Evolutionary conservation across 2,797 vertebrate species (phyloP), one percentile per base, ranked within the genome.

Genomic region (Enteromius thamalakanensis): DNA sequence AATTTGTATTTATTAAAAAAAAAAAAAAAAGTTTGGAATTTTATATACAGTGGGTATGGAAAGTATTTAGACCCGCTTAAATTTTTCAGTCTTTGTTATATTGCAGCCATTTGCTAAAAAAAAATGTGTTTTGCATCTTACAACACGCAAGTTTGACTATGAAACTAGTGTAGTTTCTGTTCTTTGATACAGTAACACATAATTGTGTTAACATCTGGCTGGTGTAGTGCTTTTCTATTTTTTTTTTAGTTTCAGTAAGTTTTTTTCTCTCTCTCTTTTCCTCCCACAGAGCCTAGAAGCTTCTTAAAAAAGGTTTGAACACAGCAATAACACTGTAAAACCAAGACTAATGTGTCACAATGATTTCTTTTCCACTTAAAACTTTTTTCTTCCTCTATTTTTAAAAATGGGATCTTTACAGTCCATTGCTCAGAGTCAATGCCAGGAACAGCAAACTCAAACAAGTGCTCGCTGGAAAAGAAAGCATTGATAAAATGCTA

Each of bases 401-500:
- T 37, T 58, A n/a, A 58, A 79, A 74, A 53, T 45, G 32, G 58
- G 45, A 82, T 82, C 71, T 82, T 82, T 76, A 14, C 71, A 82
- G 80, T 67, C 60, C 60, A 82, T 76, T 82, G 80, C 80, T 67
- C 45, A 21, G 32, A 53, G 71, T 82, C 80, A 45, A 76, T 82
- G 60, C 47, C 12, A 49, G 45, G 4, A 67, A 49, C 45, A 40
- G 23, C 62, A 82, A 76, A 82, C 60, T 82, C 80, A 75, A 82
- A 82, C 58, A 55, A 82, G 71, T 12, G 60, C 71, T 75, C 45
- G 2, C 55, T 65, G 32, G 58, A 75, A 67, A 76, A 76, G 80
- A 82, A 76, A 75, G 32, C 80, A 55, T 53, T 82, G 71, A 82
- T 82, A 51, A 68, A 68, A 55, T 47, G 34, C 71, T 82, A 67